phyloP scores from a whole-genome alignment of 2,888 invertebrate genomes.

The Amitus sp. region DNA sequence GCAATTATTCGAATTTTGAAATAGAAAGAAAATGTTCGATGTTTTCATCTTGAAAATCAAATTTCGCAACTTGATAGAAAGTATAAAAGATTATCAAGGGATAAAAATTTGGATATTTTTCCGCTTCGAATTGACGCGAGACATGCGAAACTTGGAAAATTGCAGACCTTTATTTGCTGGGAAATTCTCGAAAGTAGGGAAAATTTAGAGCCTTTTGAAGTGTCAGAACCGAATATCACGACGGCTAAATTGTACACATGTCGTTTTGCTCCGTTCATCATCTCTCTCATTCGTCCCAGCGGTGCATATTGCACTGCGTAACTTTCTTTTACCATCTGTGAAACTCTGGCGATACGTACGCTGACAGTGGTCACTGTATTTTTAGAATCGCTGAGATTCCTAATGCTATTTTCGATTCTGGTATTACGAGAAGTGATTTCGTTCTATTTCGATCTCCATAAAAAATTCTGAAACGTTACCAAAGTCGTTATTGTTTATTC shows the following conservation, averaged over 20 bases:
- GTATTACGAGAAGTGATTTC: conserved; percentile 14
- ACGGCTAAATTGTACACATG: conserved; percentile 13
- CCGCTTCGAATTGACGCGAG: no score
- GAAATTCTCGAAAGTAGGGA: no score
- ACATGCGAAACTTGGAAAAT: no score
- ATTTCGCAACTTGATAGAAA: no score
- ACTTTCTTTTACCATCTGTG: conserved; percentile 27
- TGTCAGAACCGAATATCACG: conserved; percentile 21
- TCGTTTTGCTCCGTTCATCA: background rate
- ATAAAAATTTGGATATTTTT: no score
- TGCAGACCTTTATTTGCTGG: no score
- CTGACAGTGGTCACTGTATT: conserved; percentile 24
- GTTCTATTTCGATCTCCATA: background rate
- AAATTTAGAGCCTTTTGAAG: conserved; percentile 8
- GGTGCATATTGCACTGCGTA: conserved; percentile 24
- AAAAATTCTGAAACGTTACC: background rate
- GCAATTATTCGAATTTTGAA: no score
- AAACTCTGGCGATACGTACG: conserved; percentile 14
- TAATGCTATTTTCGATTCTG: conserved; percentile 23
- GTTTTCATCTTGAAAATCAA: no score
- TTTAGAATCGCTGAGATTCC: conserved; percentile 29
- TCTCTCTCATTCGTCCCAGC: conserved; percentile 20
- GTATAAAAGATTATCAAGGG: no score
- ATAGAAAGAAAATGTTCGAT: no score
- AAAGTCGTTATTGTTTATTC: background rate